These are phyloP conservation scores for Perdita meconis DNA, from an alignment of 2,888 invertebrate genomes.

Conservation along the genomic window DNA sequence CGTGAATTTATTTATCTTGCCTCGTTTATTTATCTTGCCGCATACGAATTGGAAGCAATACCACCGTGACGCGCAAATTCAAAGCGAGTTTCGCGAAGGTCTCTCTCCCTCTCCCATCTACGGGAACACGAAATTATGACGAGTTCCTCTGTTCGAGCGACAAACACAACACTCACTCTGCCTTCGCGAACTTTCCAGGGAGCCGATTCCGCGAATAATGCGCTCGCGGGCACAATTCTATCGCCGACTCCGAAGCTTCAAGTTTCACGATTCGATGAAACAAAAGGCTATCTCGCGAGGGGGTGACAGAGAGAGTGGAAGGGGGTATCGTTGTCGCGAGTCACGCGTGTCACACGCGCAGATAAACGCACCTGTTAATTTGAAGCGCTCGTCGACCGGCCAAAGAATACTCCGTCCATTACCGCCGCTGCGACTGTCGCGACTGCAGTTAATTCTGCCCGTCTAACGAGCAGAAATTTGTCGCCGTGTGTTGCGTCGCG, in stretches of 20 bases:
- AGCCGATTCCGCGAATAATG: not conserved
- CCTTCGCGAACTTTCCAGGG: conserved; percentile 9
- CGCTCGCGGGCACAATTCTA: conserved; percentile 16
- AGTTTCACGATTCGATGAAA: not conserved
- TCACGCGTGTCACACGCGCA: conserved; percentile 17
- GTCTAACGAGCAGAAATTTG: conserved; percentile 74
- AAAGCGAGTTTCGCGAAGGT: not conserved
- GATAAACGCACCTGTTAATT: conserved; percentile 63
- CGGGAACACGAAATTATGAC: conserved; percentile 7
- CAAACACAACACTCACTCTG: conserved; percentile 12
- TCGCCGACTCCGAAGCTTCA: conserved; percentile 12
- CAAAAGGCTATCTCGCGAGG: not conserved
- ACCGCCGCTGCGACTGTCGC: conserved; percentile 60
- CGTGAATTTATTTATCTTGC: too few relatives aligned
- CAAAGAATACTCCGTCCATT: conserved; percentile 73
- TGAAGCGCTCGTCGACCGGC: conserved; percentile 30
- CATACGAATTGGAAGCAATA: not conserved
- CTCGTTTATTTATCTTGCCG: not conserved
- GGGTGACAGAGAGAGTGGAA: not conserved
- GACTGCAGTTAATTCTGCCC: conserved; percentile 62
- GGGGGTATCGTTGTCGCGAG: conserved; percentile 5
- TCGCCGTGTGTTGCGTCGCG: conserved; percentile 47
- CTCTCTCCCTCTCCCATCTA: conserved; percentile 12
- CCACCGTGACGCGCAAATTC: not conserved
- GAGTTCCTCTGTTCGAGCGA: conserved; percentile 9